phyloP scores from a whole-genome alignment of 2,797 vertebrate species.

The Bradypodion pumilum region DNA sequence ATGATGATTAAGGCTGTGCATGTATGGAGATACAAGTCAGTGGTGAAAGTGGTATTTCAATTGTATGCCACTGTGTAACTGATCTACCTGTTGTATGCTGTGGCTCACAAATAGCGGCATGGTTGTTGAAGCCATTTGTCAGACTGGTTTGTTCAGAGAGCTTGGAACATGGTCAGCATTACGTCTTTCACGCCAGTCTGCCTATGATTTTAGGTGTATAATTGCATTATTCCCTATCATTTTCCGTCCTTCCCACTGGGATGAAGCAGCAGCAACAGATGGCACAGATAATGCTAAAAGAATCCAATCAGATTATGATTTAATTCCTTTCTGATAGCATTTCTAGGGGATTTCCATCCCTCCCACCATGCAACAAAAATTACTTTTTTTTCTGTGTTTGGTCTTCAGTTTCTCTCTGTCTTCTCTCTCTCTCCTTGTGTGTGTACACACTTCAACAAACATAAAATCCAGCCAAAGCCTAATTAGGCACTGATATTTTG shows the following conservation, averaged over 20 bases:
- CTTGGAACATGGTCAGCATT: not conserved
- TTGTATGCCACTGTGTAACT: not conserved
- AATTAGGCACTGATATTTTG: slow-evolving; percentile 16
- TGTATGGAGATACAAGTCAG: not conserved
- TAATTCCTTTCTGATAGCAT: slow-evolving; percentile 3
- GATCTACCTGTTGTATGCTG: not conserved
- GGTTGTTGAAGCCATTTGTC: no score
- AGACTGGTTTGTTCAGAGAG: not conserved
- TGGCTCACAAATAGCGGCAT: not conserved
- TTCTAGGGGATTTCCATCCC: not conserved
- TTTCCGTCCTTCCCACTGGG: not conserved
- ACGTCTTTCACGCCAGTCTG: not conserved
- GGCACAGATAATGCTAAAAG: not conserved
- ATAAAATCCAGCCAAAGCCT: slow-evolving; percentile 2
- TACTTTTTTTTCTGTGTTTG: not conserved
- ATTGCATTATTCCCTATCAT: not conserved
- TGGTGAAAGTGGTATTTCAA: not conserved
- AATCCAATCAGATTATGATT: slow-evolving; percentile 14
- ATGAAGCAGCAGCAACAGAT: slow-evolving; percentile 7
- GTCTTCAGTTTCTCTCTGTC: not conserved
- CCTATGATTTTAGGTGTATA: not conserved
- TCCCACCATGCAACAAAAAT: not conserved
- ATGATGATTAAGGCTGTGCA: not conserved
- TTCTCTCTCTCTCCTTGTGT: not conserved
- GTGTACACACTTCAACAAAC: slow-evolving; percentile 26